Evolutionary conservation across 2,888 invertebrate species (phyloP), one percentile per base, ranked within the genome.

Genomic region (Limnephilus lunatus): DNA sequence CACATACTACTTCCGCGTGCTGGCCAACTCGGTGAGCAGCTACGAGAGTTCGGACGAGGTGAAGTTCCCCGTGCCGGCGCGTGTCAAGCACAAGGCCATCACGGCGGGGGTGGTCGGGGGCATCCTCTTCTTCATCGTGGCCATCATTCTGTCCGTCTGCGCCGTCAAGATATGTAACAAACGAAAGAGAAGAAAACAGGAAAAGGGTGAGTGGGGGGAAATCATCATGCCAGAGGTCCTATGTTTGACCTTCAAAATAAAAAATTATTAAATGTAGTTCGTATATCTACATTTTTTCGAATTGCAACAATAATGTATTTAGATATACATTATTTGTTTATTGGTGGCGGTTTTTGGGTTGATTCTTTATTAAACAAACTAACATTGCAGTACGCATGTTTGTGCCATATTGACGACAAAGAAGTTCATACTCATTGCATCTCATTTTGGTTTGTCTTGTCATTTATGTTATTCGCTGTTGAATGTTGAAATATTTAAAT

Each of bases 151-250:
- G 95, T 99, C 99, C 94, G 98, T 99, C 95, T 99, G 99, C 97
- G 99, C 99, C 94, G 99, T 99, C 95, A 99, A 99, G 97, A 99
- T 99, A 96, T 99, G 99, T 97, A 99, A 99, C 97, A 99, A 99
- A 96, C 97, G 99, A 95, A 99, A 99, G 96, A 97, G 99, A 95
- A 98, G 99, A 97, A 99, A 99, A 97, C 99, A 99, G 96, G 99
- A 99, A 96, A 99, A 99, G 98, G 99, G 99, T 99, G 97, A 96
- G 96, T 91, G 15, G n/a, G 31, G 93, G 95, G 95, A 94, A 95
- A 95, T 95, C 94, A 94, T 95, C 94, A 30, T 91, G 93, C 93
- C 93, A 94, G 93, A 90, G 94, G 94, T 93, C 94, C 89, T 90
- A 92, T 94, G 93, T 93, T 93, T 93, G 92, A 81, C 93, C 92